Percentiles rank a stretch among this genome's conserved stretches.
These are phyloP conservation scores for Crax fasciolata DNA, from an alignment of 2,797 vertebrate genomes.

Conservation along the genomic window DNA sequence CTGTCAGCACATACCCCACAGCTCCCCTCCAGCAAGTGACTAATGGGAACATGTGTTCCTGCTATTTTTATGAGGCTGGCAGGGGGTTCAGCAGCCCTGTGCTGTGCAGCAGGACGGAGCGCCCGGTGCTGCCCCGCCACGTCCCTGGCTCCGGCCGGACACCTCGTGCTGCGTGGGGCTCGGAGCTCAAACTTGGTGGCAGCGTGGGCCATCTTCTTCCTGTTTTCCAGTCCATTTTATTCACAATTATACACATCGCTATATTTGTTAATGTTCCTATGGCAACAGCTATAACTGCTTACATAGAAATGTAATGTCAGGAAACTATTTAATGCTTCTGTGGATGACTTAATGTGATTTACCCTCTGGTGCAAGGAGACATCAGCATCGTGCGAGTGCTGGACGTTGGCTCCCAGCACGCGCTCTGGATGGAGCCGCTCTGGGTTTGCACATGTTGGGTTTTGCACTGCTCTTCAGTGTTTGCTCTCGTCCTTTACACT, in stretches of 20 bases:
- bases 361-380: conserved; percentile 20
- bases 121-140: neutral
- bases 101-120: neutral
- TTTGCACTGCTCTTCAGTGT: neutral
- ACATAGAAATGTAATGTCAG: conserved; percentile 59
- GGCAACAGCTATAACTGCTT: conserved; percentile 54
- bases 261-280: conserved; percentile 67
- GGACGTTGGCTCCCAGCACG: neutral
- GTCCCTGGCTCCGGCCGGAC: neutral
- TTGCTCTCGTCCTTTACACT: neutral
- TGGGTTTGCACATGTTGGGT: neutral
- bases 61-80: conserved; percentile 75
- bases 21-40: conserved; percentile 83
- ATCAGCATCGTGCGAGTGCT: neutral
- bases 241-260: neutral
- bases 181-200: neutral
- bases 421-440: neutral
- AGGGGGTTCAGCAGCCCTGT: neutral
- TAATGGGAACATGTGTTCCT: conserved; percentile 86
- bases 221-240: neutral
- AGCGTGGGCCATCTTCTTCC: neutral
- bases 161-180: too few relatives aligned
- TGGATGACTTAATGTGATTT: conserved; percentile 51
- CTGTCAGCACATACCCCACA: conserved; percentile 81
- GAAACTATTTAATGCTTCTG: conserved; percentile 53